Evolutionary conservation across 2,797 vertebrate genomes (phyloP), one percentile per base, ranked within the genome.

Genomic region (Enteromius thamalakanensis): DNA sequence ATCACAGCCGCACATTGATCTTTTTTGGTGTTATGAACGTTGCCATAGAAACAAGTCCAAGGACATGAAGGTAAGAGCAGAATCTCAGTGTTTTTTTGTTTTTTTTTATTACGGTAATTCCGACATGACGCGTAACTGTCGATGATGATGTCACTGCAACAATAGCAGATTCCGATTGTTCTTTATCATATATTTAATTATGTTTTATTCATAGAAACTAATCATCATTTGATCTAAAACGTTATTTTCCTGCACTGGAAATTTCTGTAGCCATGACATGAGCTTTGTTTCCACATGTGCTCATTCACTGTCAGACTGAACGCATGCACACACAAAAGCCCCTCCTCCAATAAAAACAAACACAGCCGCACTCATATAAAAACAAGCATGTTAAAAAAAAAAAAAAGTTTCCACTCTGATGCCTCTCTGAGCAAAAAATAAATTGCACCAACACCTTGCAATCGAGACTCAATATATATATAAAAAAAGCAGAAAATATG

Each of bases 11-110:
- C 55, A 71, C 58, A 26, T 76, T 65, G 49, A 82, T 23, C 74
- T 62, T 19, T 19, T 53, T 47, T 40, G 55, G 62, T 40, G 23
- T 76, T 82, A 76, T 68, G 49, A 45, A 17, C 0, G 62, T 82
- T 82, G 72, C 72, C 70, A 68, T 77, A 40, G 74, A 76, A 60
- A 68, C 40, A 29, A 40, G 76, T 55, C 87, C 64, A 62, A 69
- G 72, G 77, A 83, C 15, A 40, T 21, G 76, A 67, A 65, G 60
- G 15, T 53, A n/a, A 23, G 51, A 34, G 49, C 45, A 58, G 26
- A 72, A 32, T 32, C 29, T 32, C 29, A 32, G 29, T 32, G 29
- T 32, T 32, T 32, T 32, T 32, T 32, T 32, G 2, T 32, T 32
- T 32, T 42, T 11, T 4, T 12, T 40, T 53, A 82, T 65, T 10